These are phyloP conservation scores for Halictus ligatus DNA, from an alignment of 2,888 invertebrate genomes.

Conservation along the genomic window DNA sequence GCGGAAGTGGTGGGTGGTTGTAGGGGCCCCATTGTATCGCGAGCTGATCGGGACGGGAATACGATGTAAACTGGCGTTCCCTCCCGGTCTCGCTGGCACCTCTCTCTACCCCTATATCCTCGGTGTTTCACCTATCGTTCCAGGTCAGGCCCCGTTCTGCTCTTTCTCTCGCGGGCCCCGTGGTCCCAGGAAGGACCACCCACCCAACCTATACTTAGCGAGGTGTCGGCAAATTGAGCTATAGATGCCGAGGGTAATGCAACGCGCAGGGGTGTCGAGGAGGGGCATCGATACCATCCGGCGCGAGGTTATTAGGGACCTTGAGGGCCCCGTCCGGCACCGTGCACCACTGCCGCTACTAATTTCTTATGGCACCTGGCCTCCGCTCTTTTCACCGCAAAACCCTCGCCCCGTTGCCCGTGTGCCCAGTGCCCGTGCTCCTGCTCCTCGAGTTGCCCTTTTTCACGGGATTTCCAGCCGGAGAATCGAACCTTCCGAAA, in stretches of 20 bases:
- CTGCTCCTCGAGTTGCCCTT: conserved; percentile 55
- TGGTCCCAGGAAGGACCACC: conserved; percentile 77
- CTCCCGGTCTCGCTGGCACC: conserved; percentile 37
- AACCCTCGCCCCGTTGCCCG: conserved; percentile 9
- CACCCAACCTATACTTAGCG: conserved; percentile 85
- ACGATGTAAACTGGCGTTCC: conserved; percentile 65
- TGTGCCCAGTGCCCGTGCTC: conserved; percentile 22
- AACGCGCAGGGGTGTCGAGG: conserved; percentile 69
- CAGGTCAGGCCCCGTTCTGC: conserved; percentile 65
- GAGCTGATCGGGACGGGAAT: conserved; percentile 66
- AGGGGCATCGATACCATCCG: conserved; percentile 80
- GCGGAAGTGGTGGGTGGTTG: conserved; percentile 58
- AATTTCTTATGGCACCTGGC: conserved; percentile 82
- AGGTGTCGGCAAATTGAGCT: conserved; percentile 84
- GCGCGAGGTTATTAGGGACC: conserved; percentile 77
- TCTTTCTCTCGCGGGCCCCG: conserved; percentile 67
- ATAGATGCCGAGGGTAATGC: conserved; percentile 82
- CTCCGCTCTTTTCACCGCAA: conserved; percentile 70
- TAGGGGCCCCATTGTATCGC: conserved; percentile 67
- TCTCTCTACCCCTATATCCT: conserved; percentile 50
- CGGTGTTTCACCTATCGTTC: conserved; percentile 65
- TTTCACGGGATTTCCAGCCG: conserved; percentile 61
- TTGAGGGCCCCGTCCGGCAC: conserved; percentile 54
- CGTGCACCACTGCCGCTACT: conserved; percentile 69
- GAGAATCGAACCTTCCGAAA: conserved; percentile 34